Evolutionary conservation across 2,888 invertebrate species (phyloP), one percentile per base, ranked within the genome.

Genomic region (Odontocerum albicorne): DNA sequence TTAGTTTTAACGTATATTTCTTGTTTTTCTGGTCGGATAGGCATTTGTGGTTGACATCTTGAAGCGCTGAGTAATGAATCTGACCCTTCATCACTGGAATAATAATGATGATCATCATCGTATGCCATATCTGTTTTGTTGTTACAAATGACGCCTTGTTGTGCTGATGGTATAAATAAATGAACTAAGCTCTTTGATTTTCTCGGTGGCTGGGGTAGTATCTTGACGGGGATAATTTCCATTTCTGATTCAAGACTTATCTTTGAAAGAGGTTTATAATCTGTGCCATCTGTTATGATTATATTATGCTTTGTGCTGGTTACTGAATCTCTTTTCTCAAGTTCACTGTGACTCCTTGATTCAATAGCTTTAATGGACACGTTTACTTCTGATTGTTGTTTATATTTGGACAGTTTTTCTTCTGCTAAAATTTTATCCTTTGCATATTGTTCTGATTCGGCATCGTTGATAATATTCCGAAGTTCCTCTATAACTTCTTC

Each of bases 401-500:
- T 74, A 59, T 72, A 73, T 60, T 72, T 71, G 4, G 72, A 72
- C 31, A 74, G 71, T 15, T 55, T 60, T 49, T 65, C 72, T 13
- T 62, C 52, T 2, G 55, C 49, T 12, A 61, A 63, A 38, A 70
- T 64, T 57, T 70, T 72, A 46, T 72, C 76, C 63, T 76, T 79
- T 60, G 74, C 72, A 53, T 79, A 79, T 49, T 79, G 77, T 70
- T 87, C 85, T 0, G 87, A 85, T 71, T 92, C 90, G 1, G 90
- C 91, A 64, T 91, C 88, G 66, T 88, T 91, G 1, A 91, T 90
- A 59, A 92, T 91, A 64, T 90, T 91, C 61, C 88, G 81, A 31
- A 92, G 71, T 68, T 92, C 91, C 70, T 90, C 90, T 65, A 92
- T 91, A 1, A 91, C 92, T 71, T 91, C 91, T 64, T 92, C 91